Percentiles rank a stretch among this genome's conserved stretches.
Conservation (phyloP, 2,888 invertebrate genomes). For the Ormyrus labotus region DNA sequence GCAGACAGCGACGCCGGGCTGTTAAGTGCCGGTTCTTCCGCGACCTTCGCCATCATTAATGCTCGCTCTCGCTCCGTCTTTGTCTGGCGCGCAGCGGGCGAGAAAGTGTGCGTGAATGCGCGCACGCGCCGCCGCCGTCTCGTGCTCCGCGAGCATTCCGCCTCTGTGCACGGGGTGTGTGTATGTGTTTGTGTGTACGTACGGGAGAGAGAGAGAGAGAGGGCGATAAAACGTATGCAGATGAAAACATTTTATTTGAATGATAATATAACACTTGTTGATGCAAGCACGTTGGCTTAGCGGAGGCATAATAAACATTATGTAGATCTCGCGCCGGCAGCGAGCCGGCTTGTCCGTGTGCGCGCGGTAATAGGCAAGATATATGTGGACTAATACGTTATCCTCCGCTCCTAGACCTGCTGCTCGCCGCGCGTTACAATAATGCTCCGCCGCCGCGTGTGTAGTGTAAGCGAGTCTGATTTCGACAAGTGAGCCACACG, state of each 20-base stretch:
- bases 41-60: conserved; percentile 64
- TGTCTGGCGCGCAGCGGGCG: not conserved
- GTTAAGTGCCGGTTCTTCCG: conserved; percentile 56
- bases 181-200: no score
- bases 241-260: conserved; percentile 76
- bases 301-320: conserved; percentile 75
- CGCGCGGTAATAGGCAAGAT: conserved; percentile 51
- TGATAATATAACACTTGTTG: conserved; percentile 76
- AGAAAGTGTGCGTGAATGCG: not conserved
- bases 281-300: conserved; percentile 75
- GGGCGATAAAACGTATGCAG: conserved; percentile 76
- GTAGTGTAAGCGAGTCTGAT: not conserved
- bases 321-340: conserved; percentile 68
- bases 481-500: not conserved
- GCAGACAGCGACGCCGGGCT: conserved; percentile 32
- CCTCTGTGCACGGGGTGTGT: no score
- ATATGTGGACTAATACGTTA: not conserved
- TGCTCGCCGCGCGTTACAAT: not conserved
- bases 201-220: conserved; percentile 68
- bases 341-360: conserved; percentile 32
- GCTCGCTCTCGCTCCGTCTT: conserved; percentile 24
- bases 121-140: conserved; percentile 19
- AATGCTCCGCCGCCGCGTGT: not conserved
- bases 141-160: conserved; percentile 34
- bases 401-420: not conserved